phyloP scores from a whole-genome alignment of 2,888 invertebrate species.

The Macrosiphum euphorbiae region DNA sequence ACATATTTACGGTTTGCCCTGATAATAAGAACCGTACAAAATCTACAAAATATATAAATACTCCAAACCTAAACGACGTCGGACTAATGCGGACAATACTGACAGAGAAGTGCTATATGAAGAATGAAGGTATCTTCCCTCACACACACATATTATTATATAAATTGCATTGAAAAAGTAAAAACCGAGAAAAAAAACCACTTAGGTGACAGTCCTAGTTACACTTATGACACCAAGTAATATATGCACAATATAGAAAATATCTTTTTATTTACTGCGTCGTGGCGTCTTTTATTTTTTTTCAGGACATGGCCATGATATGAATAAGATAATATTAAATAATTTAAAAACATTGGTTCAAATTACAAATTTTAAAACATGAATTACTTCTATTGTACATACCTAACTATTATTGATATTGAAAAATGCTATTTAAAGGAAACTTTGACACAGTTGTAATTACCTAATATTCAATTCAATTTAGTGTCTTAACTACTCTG shows the following conservation, averaged over 20 bases:
- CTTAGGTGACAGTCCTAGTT: not conserved
- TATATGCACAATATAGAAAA: not conserved
- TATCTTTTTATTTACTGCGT: no score
- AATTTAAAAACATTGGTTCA: not conserved
- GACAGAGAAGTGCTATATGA: not conserved
- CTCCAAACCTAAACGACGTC: not conserved
- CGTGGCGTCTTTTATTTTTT: no score
- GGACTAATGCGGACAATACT: not conserved
- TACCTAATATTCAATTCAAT: no score
- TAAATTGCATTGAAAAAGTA: not conserved
- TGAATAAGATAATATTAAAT: not conserved
- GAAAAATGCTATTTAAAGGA: not conserved
- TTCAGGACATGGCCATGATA: not conserved
- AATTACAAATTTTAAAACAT: not conserved
- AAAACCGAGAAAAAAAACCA: not conserved
- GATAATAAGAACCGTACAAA: no score
- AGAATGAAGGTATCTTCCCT: no score
- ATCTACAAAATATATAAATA: not conserved
- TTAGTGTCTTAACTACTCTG: not conserved
- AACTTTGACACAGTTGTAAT: rapidly evolving
- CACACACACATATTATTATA: not conserved
- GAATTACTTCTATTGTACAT: not conserved
- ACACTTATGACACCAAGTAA: not conserved
- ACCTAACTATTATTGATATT: not conserved
- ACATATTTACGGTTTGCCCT: no score